Evolutionary conservation across 2,797 vertebrate species (phyloP).

Genomic region (Mareca penelope): DNA sequence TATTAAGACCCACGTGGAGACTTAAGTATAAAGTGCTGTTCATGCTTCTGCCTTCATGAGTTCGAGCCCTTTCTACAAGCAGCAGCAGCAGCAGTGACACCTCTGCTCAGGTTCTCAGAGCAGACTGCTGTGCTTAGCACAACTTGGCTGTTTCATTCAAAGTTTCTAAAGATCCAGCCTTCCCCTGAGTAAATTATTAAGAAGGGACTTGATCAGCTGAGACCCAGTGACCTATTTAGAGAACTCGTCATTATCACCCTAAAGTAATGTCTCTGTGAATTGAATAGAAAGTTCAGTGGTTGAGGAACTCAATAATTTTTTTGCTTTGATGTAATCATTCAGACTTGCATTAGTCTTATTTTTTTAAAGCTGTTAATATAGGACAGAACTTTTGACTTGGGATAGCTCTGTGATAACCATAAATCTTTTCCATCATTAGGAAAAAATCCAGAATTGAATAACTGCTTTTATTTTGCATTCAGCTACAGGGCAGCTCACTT

Average conservation of each 20-base stretch:
- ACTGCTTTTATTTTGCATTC: background rate
- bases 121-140: background rate
- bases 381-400: background rate
- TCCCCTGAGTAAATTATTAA: background rate
- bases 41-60: background rate
- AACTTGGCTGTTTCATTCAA: background rate
- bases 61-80: background rate
- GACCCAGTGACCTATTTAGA: background rate
- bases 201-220: constrained; percentile 30
- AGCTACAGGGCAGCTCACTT: background rate
- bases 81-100: background rate
- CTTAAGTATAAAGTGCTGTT: background rate
- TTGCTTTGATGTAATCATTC: constrained; percentile 17
- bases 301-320: background rate
- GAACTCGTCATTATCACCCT: background rate
- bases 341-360: background rate
- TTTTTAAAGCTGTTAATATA: background rate
- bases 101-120: background rate
- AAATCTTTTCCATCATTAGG: background rate
- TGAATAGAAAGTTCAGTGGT: background rate
- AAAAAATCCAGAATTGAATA: background rate
- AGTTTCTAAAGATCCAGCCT: constrained; percentile 9
- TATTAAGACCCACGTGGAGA: background rate
- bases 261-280: background rate
- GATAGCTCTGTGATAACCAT: background rate